These are phyloP conservation scores for Macropis europaea DNA, from an alignment of 2,888 invertebrate genomes.

Conservation along the genomic window DNA sequence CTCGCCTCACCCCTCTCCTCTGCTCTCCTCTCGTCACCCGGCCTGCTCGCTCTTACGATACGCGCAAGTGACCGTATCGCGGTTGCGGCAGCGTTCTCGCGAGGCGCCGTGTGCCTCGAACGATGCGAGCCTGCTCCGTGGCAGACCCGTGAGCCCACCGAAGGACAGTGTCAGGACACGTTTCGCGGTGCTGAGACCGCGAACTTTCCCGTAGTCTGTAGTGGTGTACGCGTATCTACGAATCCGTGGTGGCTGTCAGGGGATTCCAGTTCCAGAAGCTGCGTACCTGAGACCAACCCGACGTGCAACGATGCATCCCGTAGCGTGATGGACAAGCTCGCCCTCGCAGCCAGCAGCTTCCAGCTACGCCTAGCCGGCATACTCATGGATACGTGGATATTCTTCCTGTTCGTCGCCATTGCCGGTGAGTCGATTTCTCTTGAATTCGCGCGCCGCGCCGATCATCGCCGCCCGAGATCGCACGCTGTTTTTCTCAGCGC, in stretches of 20 bases:
- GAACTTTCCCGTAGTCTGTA: too few relatives aligned
- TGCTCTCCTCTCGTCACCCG: neutral
- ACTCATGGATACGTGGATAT: constrained; percentile 72
- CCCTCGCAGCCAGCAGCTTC: constrained; percentile 40
- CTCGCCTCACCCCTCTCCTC: neutral
- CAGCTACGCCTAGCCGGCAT: constrained; percentile 60
- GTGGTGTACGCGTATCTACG: too few relatives aligned
- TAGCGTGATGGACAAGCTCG: constrained; percentile 60
- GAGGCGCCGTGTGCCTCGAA: constrained; percentile 1
- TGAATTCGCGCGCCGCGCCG: too few relatives aligned
- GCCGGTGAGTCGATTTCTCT: constrained; percentile 64
- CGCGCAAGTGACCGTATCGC: too few relatives aligned
- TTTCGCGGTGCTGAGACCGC: constrained; percentile 25
- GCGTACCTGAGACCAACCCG: constrained; percentile 15
- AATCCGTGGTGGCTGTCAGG: neutral
- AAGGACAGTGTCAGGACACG: constrained; percentile 42
- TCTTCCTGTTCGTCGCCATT: constrained; percentile 70
- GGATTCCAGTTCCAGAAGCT: neutral
- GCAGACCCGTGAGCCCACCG: constrained; percentile 24
- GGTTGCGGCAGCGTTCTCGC: neutral
- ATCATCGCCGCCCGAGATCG: neutral
- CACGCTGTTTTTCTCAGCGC: constrained; percentile 1
- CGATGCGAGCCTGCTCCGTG: constrained; percentile 45
- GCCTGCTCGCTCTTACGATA: too few relatives aligned
- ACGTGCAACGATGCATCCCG: constrained; percentile 40